These are phyloP conservation scores for Solea senegalensis DNA, from an alignment of 2,113 vertebrate genomes.

Conservation along the genomic window DNA sequence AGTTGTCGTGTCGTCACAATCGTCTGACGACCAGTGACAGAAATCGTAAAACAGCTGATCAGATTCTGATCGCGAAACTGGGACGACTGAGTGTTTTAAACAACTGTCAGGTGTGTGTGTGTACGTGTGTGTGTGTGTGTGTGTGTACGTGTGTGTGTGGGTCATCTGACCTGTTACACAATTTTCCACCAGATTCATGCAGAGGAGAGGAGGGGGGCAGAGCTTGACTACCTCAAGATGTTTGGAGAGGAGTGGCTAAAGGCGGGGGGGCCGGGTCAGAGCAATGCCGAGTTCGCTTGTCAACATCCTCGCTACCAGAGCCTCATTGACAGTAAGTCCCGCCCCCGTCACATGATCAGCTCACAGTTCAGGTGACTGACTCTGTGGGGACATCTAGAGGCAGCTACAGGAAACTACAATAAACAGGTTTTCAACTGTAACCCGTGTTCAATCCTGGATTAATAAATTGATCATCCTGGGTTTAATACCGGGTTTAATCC, in stretches of 20 bases:
- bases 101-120: constrained; percentile 77
- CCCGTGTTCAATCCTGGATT: too few species aligned
- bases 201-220: constrained; percentile 88
- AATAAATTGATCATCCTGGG: too few species aligned
- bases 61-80: constrained; percentile 90
- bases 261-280: constrained; percentile 83
- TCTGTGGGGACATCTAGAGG: background rate
- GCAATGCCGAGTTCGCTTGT: constrained; percentile 79
- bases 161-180: background rate
- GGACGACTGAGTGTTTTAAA: constrained; percentile 83
- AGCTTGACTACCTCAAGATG: constrained; percentile 93
- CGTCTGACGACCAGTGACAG: constrained; percentile 79
- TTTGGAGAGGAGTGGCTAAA: constrained; percentile 90
- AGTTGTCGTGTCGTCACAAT: constrained; percentile 85
- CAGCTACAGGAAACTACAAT: background rate
- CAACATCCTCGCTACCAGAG: constrained; percentile 87
- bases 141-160: background rate
- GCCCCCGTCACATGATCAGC: background rate
- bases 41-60: constrained; percentile 78
- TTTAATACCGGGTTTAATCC: too few species aligned
- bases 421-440: background rate
- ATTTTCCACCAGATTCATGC: constrained; percentile 78
- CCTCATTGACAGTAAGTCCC: constrained; percentile 87
- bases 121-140: constrained; percentile 1
- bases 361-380: too few species aligned